Conservation (phyloP, 1,140 invertebrate genomes). For the Zaprionus africanus region DNA sequence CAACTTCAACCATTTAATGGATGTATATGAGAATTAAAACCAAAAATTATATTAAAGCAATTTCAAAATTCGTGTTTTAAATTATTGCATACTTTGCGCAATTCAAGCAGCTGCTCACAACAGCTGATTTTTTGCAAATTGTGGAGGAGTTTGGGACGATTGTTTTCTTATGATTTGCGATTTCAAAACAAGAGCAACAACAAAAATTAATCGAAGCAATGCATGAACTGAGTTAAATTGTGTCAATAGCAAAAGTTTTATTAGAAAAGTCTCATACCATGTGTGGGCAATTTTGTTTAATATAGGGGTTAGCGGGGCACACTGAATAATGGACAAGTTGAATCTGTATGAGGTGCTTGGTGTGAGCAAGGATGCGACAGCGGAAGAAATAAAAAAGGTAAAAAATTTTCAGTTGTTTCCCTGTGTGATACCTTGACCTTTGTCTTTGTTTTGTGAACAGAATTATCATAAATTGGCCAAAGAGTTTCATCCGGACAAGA, state of each 20-base stretch:
- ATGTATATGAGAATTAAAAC: not conserved
- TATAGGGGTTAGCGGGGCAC: slow-evolving; percentile 34
- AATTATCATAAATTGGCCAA: slow-evolving; percentile 93
- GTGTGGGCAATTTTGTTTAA: slow-evolving; percentile 36
- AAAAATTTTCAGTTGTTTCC: slow-evolving; percentile 15
- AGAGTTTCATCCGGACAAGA: slow-evolving; percentile 95
- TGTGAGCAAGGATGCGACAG: slow-evolving; percentile 90
- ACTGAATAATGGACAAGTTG: slow-evolving; percentile 87
- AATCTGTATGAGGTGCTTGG: slow-evolving; percentile 93
- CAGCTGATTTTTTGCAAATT: slow-evolving; percentile 33
- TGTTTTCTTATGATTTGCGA: not conserved
- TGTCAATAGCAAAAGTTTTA: slow-evolving; percentile 43
- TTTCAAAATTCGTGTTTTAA: not conserved
- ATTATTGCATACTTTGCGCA: slow-evolving; percentile 3
- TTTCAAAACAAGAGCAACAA: slow-evolving; percentile 20
- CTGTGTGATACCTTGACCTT: slow-evolving; percentile 14
- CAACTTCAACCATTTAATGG: not conserved
- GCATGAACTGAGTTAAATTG: slow-evolving; percentile 39
- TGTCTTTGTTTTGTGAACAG: slow-evolving; percentile 84
- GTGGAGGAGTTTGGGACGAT: slow-evolving; percentile 5
- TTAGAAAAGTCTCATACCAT: slow-evolving; percentile 49
- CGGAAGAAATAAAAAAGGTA: slow-evolving; percentile 95
- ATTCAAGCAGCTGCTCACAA: slow-evolving; percentile 4
- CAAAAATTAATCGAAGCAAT: slow-evolving; percentile 29
- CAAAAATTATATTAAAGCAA: not conserved